A percentile compares a stretch with the other conserved stretches of the same genome.
Evolutionary conservation across 2,113 vertebrate genomes (phyloP).

Genomic region (Saguinus imperator): DNA sequence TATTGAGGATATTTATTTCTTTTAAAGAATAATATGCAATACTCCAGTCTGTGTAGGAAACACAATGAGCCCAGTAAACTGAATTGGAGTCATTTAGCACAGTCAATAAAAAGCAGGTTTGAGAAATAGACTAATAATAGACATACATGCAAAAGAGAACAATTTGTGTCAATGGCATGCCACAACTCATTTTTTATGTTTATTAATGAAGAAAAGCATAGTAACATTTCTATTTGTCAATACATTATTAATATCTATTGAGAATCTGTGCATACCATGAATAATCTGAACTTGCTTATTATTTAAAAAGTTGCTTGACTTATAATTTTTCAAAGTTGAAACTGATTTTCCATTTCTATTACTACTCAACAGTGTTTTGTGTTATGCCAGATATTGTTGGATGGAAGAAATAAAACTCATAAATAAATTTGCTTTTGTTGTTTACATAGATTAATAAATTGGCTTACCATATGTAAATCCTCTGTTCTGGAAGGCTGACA

Average conservation of each 20-base stretch:
- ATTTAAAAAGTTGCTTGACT: background rate
- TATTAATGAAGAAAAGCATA: background rate
- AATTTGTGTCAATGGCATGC: background rate
- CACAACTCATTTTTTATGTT: background rate
- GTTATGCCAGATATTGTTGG: background rate
- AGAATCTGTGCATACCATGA: background rate
- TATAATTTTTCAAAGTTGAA: background rate
- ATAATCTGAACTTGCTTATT: background rate
- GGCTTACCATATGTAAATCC: background rate
- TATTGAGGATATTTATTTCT: background rate
- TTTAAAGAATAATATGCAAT: background rate
- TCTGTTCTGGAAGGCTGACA: background rate
- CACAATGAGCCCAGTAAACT: background rate
- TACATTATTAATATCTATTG: background rate
- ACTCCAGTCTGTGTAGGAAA: background rate
- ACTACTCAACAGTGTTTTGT: background rate
- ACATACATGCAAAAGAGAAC: background rate
- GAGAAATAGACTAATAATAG: background rate
- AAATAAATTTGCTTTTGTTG: conserved; percentile 27
- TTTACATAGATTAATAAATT: conserved; percentile 19
- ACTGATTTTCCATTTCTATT: background rate
- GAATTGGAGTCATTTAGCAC: background rate
- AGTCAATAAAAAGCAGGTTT: background rate
- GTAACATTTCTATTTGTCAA: background rate
- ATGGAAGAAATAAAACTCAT: background rate